Conservation (phyloP, 2,113 vertebrate species). For the Xiphophorus maculatus region DNA sequence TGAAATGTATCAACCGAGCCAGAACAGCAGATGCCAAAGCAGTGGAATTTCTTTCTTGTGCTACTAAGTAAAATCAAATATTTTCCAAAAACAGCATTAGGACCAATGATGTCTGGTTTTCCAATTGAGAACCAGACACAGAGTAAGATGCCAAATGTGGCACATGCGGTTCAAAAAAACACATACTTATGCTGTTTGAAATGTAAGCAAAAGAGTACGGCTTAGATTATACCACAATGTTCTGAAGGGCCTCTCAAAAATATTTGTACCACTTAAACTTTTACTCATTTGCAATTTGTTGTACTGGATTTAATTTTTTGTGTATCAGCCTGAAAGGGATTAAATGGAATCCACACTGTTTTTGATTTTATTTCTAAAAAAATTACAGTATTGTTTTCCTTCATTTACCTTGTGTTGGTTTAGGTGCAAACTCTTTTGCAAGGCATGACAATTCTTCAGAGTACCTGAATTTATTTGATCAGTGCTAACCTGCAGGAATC, state of each 20-base stretch:
- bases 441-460: not conserved
- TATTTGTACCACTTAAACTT: not conserved
- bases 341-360: too few species aligned
- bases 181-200: not conserved
- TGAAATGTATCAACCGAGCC: constrained; percentile 50
- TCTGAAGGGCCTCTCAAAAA: not conserved
- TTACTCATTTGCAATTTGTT: not conserved
- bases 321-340: not conserved
- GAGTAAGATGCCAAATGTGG: not conserved
- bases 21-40: constrained; percentile 64
- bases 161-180: not conserved
- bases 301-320: not conserved
- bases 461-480: not conserved
- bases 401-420: too few species aligned
- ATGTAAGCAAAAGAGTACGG: not conserved
- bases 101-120: not conserved
- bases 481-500: not conserved
- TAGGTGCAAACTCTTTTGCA: not conserved
- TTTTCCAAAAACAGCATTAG: not conserved
- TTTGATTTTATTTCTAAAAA: too few species aligned
- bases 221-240: not conserved
- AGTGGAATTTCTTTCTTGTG: constrained; percentile 14
- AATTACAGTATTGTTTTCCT: too few species aligned
- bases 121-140: not conserved
- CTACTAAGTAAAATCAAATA: not conserved